Conservation (phyloP, 2,113 vertebrate genomes). For the Brachyhypopomus gauderio region DNA sequence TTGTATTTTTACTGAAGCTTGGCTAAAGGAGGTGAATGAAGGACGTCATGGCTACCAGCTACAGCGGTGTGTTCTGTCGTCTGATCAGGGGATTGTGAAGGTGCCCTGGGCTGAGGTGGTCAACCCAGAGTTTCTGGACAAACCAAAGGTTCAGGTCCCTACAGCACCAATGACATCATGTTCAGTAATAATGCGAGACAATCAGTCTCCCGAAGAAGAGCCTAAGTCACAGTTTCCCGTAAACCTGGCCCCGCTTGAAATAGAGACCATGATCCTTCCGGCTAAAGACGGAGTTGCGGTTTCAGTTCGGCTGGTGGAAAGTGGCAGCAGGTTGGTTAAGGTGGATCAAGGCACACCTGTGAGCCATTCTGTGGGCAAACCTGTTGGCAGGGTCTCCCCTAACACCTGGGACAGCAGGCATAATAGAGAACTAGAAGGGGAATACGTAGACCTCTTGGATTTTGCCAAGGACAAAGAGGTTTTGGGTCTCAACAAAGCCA, state of each 20-base stretch:
- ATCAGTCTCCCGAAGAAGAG: constrained; percentile 31
- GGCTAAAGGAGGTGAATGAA: constrained; percentile 83
- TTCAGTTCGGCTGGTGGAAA: constrained; percentile 57
- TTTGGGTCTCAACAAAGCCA: constrained; percentile 37
- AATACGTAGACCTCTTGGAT: constrained; percentile 90
- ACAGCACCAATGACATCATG: constrained; percentile 36
- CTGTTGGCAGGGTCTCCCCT: constrained; percentile 71
- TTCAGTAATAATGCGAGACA: constrained; percentile 30
- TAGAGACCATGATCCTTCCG: constrained; percentile 30
- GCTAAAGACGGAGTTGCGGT: constrained; percentile 65
- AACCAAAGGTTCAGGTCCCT: constrained; percentile 61
- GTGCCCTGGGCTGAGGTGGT: constrained; percentile 83
- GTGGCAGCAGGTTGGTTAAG: constrained; percentile 79
- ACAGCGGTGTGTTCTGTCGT: constrained; percentile 85
- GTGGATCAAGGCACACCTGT: constrained; percentile 68
- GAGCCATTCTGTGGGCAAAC: constrained; percentile 65
- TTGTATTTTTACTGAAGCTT: constrained; percentile 84
- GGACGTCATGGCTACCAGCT: constrained; percentile 73
- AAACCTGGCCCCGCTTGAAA: constrained; percentile 18
- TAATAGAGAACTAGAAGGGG: constrained; percentile 82
- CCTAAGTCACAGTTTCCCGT: constrained; percentile 51
- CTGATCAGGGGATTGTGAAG: constrained; percentile 81
- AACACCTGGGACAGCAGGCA: constrained; percentile 72
- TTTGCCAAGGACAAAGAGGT: constrained; percentile 72
- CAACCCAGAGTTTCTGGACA: constrained; percentile 83